Conservation (phyloP, 2,113 vertebrate species). For the Pedetes capensis region DNA sequence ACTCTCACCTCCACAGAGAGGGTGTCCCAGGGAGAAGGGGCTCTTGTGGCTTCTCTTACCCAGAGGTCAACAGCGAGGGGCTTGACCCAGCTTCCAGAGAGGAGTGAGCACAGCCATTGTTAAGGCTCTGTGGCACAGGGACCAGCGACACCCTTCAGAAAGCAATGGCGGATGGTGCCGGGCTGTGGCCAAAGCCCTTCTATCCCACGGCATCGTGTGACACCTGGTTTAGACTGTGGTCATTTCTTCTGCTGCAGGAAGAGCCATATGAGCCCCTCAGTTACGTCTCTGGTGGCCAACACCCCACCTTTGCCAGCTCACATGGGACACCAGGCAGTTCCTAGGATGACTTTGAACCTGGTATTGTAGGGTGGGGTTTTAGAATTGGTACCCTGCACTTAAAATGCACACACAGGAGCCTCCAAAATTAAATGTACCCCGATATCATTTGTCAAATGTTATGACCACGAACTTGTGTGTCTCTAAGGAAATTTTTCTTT, state of each 20-base stretch:
- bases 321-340: background rate
- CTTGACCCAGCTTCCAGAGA: background rate
- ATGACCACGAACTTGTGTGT: background rate
- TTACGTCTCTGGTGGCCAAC: background rate
- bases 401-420: background rate
- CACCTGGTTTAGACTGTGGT: background rate
- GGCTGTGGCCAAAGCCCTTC: background rate
- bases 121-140: background rate
- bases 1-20: fast-evolving
- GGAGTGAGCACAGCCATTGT: background rate
- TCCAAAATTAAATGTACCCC: background rate
- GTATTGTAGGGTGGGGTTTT: background rate
- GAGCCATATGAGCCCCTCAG: background rate
- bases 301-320: background rate
- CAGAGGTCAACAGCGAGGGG: background rate
- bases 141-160: background rate
- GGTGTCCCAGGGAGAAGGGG: background rate
- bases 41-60: background rate
- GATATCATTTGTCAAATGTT: background rate
- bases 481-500: background rate
- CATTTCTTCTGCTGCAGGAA: background rate
- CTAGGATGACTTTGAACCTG: background rate
- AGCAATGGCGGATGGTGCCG: background rate
- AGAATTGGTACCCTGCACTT: background rate
- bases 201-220: too few relatives aligned